These are phyloP conservation scores for Ovis aries DNA, from an alignment of 2,113 vertebrate genomes.

Conservation along the genomic window ARS-UI_Ramb_v3.0 NC_056059.1:43635001-43635500, in stretches of 20 bases:
- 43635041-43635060: neutral
- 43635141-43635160: neutral
- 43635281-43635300: constrained; percentile 9
- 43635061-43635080: neutral
- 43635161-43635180: constrained; percentile 29
- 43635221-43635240: neutral
- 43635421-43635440: neutral
- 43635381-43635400: neutral
- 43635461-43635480: neutral
- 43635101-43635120: neutral
- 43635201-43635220: constrained; percentile 4
- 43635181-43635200: neutral
- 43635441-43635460: neutral
- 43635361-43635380: neutral
- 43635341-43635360: neutral
- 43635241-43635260: constrained; percentile 38
- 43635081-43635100: neutral
- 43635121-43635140: neutral
- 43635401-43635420: neutral
- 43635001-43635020: neutral
- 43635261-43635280: neutral
- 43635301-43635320: neutral
- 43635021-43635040: neutral
- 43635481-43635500: neutral
- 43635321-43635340: neutral